Evolutionary conservation across 2,113 vertebrate genomes (phyloP).

Genomic region (Steatornis caripensis): DNA sequence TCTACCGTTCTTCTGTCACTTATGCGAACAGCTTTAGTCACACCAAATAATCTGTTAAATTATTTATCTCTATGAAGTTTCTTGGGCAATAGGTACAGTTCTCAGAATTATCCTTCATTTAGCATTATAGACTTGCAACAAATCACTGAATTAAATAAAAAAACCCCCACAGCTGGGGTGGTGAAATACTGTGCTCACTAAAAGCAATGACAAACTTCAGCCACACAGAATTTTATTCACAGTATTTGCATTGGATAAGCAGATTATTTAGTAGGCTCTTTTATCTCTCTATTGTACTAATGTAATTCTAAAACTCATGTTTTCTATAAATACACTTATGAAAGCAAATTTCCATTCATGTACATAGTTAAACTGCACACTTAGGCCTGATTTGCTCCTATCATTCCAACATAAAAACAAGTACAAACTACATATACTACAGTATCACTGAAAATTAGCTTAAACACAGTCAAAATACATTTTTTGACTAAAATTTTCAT

Average conservation of each 20-base stretch:
- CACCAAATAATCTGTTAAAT: neutral
- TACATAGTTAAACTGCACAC: neutral
- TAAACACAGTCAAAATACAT: neutral
- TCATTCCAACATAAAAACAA: neutral
- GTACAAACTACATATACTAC: neutral
- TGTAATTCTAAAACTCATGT: neutral
- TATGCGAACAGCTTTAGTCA: neutral
- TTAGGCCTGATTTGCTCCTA: neutral
- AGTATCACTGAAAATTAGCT: neutral
- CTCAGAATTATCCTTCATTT: neutral
- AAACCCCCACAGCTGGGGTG: neutral
- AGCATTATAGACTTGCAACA: neutral
- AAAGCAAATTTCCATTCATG: neutral
- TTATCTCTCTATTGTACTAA: neutral
- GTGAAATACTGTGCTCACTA: neutral
- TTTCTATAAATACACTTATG: neutral
- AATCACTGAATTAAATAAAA: neutral
- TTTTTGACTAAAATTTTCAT: neutral
- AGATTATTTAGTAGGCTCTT: neutral
- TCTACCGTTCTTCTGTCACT: neutral
- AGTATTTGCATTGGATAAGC: neutral
- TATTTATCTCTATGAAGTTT: neutral
- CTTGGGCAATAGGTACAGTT: neutral
- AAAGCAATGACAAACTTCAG: neutral
- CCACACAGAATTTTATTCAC: neutral